Evolutionary conservation across 2,888 invertebrate genomes (phyloP).

Genomic region (Gryllus longicercus): DNA sequence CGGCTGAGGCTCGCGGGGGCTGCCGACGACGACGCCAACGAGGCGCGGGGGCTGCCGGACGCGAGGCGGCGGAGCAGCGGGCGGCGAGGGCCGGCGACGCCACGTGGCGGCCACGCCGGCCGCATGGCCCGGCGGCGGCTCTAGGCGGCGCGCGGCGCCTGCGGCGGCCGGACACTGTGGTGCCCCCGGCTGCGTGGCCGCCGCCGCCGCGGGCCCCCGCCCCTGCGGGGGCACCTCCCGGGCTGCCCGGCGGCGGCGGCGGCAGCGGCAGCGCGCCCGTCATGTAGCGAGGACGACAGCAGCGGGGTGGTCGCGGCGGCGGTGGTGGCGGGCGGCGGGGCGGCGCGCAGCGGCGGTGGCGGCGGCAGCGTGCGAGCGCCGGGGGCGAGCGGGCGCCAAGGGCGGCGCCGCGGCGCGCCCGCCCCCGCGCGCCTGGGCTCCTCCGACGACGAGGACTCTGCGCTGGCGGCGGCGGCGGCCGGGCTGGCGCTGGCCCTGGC

Average conservation of each 20-base stretch:
- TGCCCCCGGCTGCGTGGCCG: conserved; percentile 48
- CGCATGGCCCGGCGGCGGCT: background rate
- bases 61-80: background rate
- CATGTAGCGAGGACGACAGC: conserved; percentile 17
- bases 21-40: conserved; percentile 31
- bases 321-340: background rate
- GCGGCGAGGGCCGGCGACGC: background rate
- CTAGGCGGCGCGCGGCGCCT: conserved; percentile 42
- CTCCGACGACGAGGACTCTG: conserved; percentile 35
- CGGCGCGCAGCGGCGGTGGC: conserved; percentile 36
- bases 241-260: conserved; percentile 35
- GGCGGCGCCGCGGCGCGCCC: conserved; percentile 31
- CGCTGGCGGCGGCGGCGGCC: conserved; percentile 26
- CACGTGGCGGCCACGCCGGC: conserved; percentile 5
- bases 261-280: conserved; percentile 22
- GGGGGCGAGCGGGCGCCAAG: conserved; percentile 50
- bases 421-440: conserved; percentile 33
- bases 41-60: conserved; percentile 17
- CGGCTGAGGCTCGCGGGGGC: conserved; percentile 22
- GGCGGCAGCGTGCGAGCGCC: conserved; percentile 44
- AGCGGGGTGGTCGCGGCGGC: background rate
- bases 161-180: conserved; percentile 45
- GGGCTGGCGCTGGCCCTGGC: conserved; percentile 40
- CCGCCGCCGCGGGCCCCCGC: conserved; percentile 31
- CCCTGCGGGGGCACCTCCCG: conserved; percentile 32